phyloP scores from a whole-genome alignment of 2,113 vertebrate species.

The Etia nguti region DNA sequence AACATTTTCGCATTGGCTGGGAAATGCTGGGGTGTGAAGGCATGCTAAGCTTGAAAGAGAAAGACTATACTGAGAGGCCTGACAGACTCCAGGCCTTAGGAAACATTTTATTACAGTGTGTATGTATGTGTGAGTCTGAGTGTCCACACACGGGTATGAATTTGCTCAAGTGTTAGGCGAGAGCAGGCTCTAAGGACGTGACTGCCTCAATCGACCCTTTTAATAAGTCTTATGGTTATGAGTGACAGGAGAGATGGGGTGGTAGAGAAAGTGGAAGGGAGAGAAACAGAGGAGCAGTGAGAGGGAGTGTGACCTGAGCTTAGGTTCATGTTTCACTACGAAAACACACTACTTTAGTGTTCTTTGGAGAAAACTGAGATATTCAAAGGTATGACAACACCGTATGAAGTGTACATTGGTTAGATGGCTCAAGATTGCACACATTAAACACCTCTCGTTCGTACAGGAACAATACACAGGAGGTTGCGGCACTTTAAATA shows the following conservation, averaged over 20 bases:
- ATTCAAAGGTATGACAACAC: constrained; percentile 59
- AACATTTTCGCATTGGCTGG: constrained; percentile 17
- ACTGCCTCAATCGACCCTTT: constrained; percentile 47
- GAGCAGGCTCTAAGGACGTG: constrained; percentile 14
- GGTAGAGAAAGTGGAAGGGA: neutral
- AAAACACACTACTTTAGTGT: constrained; percentile 37
- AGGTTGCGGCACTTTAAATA: constrained; percentile 3
- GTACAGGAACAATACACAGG: neutral
- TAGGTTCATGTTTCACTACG: constrained; percentile 45
- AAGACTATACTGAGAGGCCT: neutral
- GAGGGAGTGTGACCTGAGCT: constrained; percentile 41
- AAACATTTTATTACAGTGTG: constrained; percentile 33
- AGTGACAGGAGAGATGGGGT: constrained; percentile 31
- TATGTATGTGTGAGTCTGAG: neutral
- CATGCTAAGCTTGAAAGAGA: constrained; percentile 31
- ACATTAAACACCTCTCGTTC: constrained; percentile 6
- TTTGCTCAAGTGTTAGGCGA: constrained; percentile 19
- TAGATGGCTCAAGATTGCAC: neutral
- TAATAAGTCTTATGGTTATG: constrained; percentile 27
- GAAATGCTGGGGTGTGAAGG: constrained; percentile 49
- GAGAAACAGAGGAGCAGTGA: constrained; percentile 38
- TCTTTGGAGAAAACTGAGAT: constrained; percentile 49
- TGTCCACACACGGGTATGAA: constrained; percentile 6
- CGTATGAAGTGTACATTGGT: constrained; percentile 20
- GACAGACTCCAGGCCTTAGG: constrained; percentile 45